Evolutionary conservation across 2,113 vertebrate species (phyloP), one percentile per base, ranked within the genome.

Genomic region (Polypterus bichir): DNA sequence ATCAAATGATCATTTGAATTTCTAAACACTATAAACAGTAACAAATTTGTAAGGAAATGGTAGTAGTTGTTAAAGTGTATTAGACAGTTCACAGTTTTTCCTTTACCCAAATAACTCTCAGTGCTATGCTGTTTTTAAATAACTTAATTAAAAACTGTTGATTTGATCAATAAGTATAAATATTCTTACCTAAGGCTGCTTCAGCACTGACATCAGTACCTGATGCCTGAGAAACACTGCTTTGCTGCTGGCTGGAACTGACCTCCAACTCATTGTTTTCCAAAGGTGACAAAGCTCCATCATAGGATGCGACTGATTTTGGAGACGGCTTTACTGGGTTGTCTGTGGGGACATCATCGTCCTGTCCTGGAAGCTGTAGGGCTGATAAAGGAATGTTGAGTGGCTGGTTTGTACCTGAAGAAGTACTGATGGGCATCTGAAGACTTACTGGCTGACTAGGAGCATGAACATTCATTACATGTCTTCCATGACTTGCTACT

Each of bases 221-320:
- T 64, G 78, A 55, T 10, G 71, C 49, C 2, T 81, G 76, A 44
- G 48, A 61, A 0, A 69, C 27, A 0, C 66, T 74, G 51, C 81
- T 71, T 68, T 79, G 85, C 57, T 63, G 70, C 71, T 89, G 86
- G 66, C 87, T 89, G 66, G 87, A 88, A 74, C 85, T 89, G 73
- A 90, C 86, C 77, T 91, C 89, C 0, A 87, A 88, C 65, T 92
- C 88, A 0, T 85, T 6, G 9, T 81, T 85, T 63, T 84, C 71
- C 0, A 72, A 77, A 3, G 87, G 85, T 0, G 87, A 88, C 47
- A 79, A 5, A 0, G 76, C 80, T 9, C 63, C 59, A 47, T 91
- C 89, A 1, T 71, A 70, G 0, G 78, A 78, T 0, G 76, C 64
- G 4, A 71, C 66, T 52, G 79, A 70, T 54, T 78, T 83, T 0